These are phyloP conservation scores for Zelostemma sp. DNA, from an alignment of 1,140 invertebrate species.

Conservation along the genomic window DNA sequence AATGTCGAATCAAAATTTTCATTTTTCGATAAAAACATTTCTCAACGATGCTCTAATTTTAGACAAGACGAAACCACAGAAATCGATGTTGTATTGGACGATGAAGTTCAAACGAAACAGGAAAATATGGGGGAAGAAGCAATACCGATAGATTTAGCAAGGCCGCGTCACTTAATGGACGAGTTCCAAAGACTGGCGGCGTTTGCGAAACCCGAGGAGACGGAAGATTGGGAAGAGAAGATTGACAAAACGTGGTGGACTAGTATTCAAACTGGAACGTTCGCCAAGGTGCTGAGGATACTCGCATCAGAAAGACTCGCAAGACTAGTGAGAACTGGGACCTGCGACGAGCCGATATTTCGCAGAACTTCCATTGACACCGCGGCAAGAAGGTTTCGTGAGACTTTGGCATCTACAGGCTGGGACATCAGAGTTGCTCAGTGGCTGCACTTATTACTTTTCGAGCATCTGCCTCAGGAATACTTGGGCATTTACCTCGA, in stretches of 20 bases:
- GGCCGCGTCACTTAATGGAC: conserved; percentile 77
- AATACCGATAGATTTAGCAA: conserved; percentile 75
- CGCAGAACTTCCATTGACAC: conserved; percentile 79
- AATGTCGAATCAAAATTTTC: no score
- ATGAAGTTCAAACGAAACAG: conserved; percentile 27
- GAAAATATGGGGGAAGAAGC: conserved; percentile 71
- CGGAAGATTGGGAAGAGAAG: conserved; percentile 80
- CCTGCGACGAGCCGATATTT: conserved; percentile 76
- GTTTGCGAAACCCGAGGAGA: conserved; percentile 73
- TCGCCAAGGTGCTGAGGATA: conserved; percentile 76
- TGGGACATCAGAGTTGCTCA: conserved; percentile 82
- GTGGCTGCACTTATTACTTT: conserved; percentile 83
- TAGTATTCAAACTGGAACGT: conserved; percentile 75
- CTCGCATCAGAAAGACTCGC: conserved; percentile 80
- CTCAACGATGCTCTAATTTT: neutral
- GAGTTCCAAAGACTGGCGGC: conserved; percentile 79
- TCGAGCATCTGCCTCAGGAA: conserved; percentile 78
- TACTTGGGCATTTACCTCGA: conserved; percentile 84
- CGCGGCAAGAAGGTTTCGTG: conserved; percentile 77
- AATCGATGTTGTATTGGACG: conserved; percentile 25
- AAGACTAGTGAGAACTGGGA: conserved; percentile 73
- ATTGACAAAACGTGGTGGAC: conserved; percentile 79
- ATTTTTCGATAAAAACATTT: neutral
- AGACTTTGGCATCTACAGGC: conserved; percentile 75
- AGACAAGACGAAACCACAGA: conserved; percentile 19